These are phyloP conservation scores for Hydrolagus affinis DNA, from an alignment of 2,113 vertebrate genomes.

Conservation along the genomic window DNA sequence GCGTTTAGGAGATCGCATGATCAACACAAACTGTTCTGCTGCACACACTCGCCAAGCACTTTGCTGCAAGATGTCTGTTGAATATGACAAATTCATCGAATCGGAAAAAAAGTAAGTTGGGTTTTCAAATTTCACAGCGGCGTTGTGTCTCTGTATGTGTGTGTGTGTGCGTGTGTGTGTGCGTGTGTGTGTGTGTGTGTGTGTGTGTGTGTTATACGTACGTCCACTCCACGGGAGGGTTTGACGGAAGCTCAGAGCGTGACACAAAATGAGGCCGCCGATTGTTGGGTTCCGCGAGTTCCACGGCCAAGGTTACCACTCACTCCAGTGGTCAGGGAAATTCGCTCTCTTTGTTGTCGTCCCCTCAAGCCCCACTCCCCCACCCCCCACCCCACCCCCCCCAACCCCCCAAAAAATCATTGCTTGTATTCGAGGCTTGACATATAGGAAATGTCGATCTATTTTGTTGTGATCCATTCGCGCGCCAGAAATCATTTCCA, in stretches of 20 bases:
- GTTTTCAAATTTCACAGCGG: slow-evolving; percentile 36
- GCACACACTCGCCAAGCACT: slow-evolving; percentile 87
- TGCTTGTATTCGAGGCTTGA: too few relatives aligned
- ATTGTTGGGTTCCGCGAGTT: too few relatives aligned
- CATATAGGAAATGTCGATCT: not conserved
- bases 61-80: slow-evolving; percentile 98
- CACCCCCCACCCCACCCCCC: too few relatives aligned
- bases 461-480: not conserved
- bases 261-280: too few relatives aligned
- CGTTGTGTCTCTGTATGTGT: slow-evolving; percentile 34
- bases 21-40: slow-evolving; percentile 95
- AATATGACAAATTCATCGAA: slow-evolving; percentile 93
- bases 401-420: too few relatives aligned
- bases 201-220: not conserved
- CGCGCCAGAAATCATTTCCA: not conserved
- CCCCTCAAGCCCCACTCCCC: too few relatives aligned
- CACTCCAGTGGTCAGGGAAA: too few relatives aligned
- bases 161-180: not conserved
- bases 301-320: too few relatives aligned
- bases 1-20: slow-evolving; percentile 63
- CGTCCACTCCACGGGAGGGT: too few relatives aligned
- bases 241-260: too few relatives aligned
- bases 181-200: slow-evolving; percentile 32
- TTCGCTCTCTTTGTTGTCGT: too few relatives aligned
- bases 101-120: slow-evolving; percentile 84